Conservation (phyloP, 35 echinoderm and acorn worm species). For the Stichopus chloronotus region DNA sequence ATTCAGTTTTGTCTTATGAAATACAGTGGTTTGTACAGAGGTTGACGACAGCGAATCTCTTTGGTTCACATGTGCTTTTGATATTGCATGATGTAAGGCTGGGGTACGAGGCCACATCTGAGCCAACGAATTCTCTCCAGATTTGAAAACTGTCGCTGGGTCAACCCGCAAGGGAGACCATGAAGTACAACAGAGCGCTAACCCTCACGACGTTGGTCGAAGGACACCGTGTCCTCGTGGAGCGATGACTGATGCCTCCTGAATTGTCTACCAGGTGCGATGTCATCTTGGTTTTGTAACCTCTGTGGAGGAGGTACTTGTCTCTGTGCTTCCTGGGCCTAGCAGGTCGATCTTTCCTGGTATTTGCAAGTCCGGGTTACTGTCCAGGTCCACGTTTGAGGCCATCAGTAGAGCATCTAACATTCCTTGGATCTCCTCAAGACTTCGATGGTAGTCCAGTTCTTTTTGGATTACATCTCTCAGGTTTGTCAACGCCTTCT, state of each 20-base stretch:
- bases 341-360: not conserved
- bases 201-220: too few species aligned
- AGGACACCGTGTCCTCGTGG: too few species aligned
- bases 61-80: too few species aligned
- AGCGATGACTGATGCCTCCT: not conserved
- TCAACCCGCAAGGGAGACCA: too few species aligned
- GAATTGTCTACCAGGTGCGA: not conserved
- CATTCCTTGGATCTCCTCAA: conserved; percentile 87
- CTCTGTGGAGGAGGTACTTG: not conserved
- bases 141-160: too few species aligned
- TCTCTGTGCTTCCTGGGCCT: not conserved
- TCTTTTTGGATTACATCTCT: conserved; percentile 64
- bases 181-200: too few species aligned
- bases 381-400: conserved; percentile 64
- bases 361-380: conserved; percentile 33
- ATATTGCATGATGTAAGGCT: too few species aligned
- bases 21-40: too few species aligned
- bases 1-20: too few species aligned
- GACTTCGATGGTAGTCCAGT: conserved; percentile 79
- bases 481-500: conserved; percentile 62
- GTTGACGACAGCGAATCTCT: too few species aligned
- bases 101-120: too few species aligned
- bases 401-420: conserved; percentile 84
- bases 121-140: too few species aligned
- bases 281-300: not conserved